These are phyloP conservation scores for Sericinus montela DNA, from an alignment of 2,888 invertebrate genomes.

Conservation along the genomic window DNA sequence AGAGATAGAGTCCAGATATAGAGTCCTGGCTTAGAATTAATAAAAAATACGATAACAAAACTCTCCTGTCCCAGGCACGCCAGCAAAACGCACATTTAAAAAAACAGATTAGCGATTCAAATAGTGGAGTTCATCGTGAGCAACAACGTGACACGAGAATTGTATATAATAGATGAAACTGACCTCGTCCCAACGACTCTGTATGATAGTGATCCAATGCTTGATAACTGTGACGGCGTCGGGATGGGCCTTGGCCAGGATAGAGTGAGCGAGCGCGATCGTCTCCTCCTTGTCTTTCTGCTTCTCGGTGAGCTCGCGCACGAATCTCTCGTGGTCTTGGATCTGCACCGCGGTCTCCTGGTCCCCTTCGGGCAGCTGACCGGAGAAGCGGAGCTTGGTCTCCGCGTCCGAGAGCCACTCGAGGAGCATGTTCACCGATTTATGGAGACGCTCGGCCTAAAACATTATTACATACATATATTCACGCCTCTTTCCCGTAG, in stretches of 20 bases:
- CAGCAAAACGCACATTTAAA: too few species aligned
- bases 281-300: constrained; percentile 93
- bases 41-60: too few species aligned
- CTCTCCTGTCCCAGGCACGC: too few species aligned
- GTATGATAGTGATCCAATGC: constrained; percentile 98
- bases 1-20: too few species aligned
- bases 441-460: constrained; percentile 94
- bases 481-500: too few species aligned
- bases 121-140: too few species aligned
- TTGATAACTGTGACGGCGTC: constrained; percentile 98
- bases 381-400: constrained; percentile 95
- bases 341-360: constrained; percentile 90
- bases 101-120: too few species aligned
- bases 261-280: constrained; percentile 90
- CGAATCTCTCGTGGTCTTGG: constrained; percentile 91
- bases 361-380: constrained; percentile 94
- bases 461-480: neutral
- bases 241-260: constrained; percentile 96
- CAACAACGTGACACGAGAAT: too few species aligned
- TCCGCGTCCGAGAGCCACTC: constrained; percentile 99
- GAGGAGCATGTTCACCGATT: constrained; percentile 94
- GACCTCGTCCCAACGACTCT: constrained; percentile 97
- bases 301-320: constrained; percentile 89
- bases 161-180: too few species aligned
- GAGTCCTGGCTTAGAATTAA: too few species aligned